Percentiles rank a stretch among this genome's conserved stretches.
Evolutionary conservation across 2,797 vertebrate species (phyloP).

Genomic region (Esox masquinongy): DNA sequence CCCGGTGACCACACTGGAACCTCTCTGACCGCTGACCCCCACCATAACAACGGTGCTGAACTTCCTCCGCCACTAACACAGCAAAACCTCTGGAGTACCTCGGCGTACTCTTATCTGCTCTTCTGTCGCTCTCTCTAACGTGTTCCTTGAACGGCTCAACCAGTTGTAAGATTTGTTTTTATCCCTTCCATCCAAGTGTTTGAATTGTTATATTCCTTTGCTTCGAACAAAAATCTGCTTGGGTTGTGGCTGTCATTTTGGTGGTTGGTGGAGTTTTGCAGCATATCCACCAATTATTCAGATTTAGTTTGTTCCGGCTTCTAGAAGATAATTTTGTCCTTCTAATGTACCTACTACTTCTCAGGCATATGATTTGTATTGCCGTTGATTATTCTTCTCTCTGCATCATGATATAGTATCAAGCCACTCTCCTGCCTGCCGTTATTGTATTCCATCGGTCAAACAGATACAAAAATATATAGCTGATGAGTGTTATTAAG

Average conservation of each 20-base stretch:
- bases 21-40: constrained; percentile 49
- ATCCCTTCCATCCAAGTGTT: constrained; percentile 21
- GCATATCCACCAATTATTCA: constrained; percentile 36
- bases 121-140: constrained; percentile 13
- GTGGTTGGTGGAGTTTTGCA: too few species aligned
- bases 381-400: constrained; percentile 63
- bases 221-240: constrained; percentile 47
- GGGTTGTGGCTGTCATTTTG: constrained; percentile 21
- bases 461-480: constrained; percentile 36
- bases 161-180: constrained; percentile 31
- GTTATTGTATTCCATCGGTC: constrained; percentile 65
- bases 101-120: constrained; percentile 31
- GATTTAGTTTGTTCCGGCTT: constrained; percentile 52
- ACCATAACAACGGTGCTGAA: constrained; percentile 70
- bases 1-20: constrained; percentile 59
- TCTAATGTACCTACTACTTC: constrained; percentile 66
- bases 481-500: constrained; percentile 36
- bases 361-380: constrained; percentile 71
- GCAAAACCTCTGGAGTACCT: constrained; percentile 64
- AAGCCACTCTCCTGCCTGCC: constrained; percentile 57
- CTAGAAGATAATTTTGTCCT: constrained; percentile 54
- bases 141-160: constrained; percentile 14
- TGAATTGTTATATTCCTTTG: constrained; percentile 54
- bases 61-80: constrained; percentile 64
- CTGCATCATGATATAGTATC: neutral